phyloP scores from a whole-genome alignment of 2,888 invertebrate species.

The Lathronympha strigana region DNA sequence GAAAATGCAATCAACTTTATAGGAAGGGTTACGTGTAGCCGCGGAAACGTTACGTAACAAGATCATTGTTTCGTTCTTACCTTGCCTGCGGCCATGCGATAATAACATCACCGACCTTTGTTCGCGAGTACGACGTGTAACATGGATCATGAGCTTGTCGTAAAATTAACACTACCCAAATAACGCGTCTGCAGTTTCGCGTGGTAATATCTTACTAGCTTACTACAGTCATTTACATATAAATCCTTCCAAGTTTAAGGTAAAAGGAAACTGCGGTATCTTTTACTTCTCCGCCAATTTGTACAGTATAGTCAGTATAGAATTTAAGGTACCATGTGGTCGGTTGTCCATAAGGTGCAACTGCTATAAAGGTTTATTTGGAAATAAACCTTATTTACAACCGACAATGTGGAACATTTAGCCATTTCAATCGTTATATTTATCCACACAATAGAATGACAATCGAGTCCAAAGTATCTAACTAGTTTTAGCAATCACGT shows the following conservation, averaged over 20 bases:
- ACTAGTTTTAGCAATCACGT: constrained; percentile 12
- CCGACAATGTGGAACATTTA: too few species aligned
- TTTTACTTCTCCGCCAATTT: not conserved
- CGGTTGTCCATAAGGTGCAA: too few species aligned
- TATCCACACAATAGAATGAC: not conserved
- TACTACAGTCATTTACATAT: constrained; percentile 11
- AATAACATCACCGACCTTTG: constrained; percentile 45
- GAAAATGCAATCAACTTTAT: not conserved
- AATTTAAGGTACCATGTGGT: not conserved
- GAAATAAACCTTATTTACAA: too few species aligned
- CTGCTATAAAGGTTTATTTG: not conserved
- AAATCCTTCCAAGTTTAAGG: constrained; percentile 3
- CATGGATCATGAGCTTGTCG: constrained; percentile 40
- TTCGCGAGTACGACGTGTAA: constrained; percentile 38
- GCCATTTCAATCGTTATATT: too few species aligned
- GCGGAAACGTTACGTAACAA: constrained; percentile 48
- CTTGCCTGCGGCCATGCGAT: constrained; percentile 45
- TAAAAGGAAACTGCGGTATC: constrained; percentile 1
- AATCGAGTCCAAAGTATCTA: constrained; percentile 7
- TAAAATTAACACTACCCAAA: constrained; percentile 40
- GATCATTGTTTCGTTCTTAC: constrained; percentile 51
- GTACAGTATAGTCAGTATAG: not conserved
- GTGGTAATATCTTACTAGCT: not conserved
- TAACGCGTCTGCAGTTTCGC: not conserved
- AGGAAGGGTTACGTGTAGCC: constrained; percentile 39